Evolutionary conservation across 2,888 invertebrate genomes (phyloP).

Genomic region (Eupithecia inturbata): DNA sequence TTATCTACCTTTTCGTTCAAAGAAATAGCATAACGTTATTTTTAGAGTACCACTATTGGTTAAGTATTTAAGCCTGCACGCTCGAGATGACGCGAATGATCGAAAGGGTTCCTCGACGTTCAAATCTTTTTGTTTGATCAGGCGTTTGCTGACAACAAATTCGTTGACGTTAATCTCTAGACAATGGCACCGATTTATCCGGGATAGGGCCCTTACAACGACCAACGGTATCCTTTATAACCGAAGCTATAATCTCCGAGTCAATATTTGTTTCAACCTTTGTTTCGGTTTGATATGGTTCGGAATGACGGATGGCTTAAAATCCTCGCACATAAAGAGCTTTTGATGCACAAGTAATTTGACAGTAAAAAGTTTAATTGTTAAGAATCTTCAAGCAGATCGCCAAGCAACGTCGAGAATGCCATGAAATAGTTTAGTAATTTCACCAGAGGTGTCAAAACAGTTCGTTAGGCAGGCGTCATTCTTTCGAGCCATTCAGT

Average conservation of each 20-base stretch:
- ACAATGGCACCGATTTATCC: constrained; percentile 78
- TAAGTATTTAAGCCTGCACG: constrained; percentile 68
- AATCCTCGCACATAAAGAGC: constrained; percentile 1
- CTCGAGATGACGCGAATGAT: constrained; percentile 66
- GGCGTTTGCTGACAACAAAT: constrained; percentile 82
- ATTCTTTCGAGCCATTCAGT: constrained; percentile 56
- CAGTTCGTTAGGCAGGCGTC: constrained; percentile 64
- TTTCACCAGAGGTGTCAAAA: constrained; percentile 63
- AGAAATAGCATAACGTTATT: constrained; percentile 52
- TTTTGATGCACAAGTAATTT: constrained; percentile 20
- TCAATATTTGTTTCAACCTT: constrained; percentile 73
- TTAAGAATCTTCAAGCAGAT: constrained; percentile 51
- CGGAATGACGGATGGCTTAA: constrained; percentile 24
- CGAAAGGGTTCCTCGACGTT: constrained; percentile 69
- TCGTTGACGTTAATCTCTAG: constrained; percentile 82
- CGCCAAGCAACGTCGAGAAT: constrained; percentile 53
- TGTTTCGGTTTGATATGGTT: constrained; percentile 51
- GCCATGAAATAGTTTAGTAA: constrained; percentile 58
- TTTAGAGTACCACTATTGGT: constrained; percentile 48
- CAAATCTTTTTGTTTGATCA: constrained; percentile 81
- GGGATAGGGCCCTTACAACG: constrained; percentile 62
- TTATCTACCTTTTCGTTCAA: constrained; percentile 52
- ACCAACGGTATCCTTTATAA: constrained; percentile 69
- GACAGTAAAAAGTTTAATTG: constrained; percentile 57
- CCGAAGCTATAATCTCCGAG: constrained; percentile 64